These are phyloP conservation scores for Leptinotarsa tumamoca DNA, from an alignment of 2,888 invertebrate genomes.

Conservation along the genomic window DNA sequence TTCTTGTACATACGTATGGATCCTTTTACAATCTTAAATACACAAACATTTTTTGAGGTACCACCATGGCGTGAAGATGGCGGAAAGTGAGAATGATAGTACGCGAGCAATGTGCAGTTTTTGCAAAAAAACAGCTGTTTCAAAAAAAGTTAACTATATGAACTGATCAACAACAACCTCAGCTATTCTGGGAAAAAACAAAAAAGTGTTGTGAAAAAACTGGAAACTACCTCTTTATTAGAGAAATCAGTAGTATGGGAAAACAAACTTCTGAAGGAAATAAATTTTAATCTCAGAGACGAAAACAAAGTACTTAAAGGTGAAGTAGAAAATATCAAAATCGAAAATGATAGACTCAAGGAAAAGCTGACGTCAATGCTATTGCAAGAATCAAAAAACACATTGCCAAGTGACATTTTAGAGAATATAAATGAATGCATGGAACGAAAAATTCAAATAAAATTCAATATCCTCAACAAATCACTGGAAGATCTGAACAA, in stretches of 20 bases:
- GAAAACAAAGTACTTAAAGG: no score
- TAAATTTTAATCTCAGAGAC: background rate
- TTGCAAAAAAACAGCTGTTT: no score
- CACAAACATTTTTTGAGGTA: no score
- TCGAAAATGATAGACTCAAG: slow-evolving; percentile 7
- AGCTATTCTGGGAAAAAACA: no score
- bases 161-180: no score
- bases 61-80: no score
- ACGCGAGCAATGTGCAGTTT: no score
- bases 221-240: slow-evolving; percentile 15
- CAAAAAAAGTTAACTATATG: no score
- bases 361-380: background rate
- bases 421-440: slow-evolving; percentile 18
- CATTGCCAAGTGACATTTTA: background rate
- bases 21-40: no score
- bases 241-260: slow-evolving; percentile 17
- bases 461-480: slow-evolving; percentile 14
- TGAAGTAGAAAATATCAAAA: slow-evolving; percentile 5
- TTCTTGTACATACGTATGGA: no score
- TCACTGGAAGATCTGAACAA: background rate
- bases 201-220: background rate
- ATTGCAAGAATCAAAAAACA: slow-evolving; percentile 5
- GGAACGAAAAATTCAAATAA: slow-evolving; percentile 6
- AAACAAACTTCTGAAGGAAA: slow-evolving; percentile 20
- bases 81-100: no score